phyloP scores from a whole-genome alignment of 2,888 invertebrate species.

The Matsumyia berberina region DNA sequence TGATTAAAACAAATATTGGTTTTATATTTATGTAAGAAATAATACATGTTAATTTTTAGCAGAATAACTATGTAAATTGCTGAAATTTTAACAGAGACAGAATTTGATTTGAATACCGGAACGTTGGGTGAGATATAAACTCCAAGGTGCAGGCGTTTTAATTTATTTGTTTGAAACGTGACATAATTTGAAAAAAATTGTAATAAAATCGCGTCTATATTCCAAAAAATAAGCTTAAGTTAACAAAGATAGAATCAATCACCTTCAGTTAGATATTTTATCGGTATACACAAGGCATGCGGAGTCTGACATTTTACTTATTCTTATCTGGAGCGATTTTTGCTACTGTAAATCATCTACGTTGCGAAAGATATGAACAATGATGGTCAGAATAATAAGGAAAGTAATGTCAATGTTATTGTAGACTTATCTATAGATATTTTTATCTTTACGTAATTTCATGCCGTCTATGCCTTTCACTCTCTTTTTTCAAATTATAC shows the following conservation, averaged over 20 bases:
- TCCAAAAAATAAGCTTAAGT: neutral
- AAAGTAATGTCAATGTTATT: no score
- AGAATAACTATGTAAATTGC: constrained; percentile 28
- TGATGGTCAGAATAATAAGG: no score
- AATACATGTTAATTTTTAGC: constrained; percentile 46
- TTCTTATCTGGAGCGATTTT: neutral
- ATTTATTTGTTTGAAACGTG: constrained; percentile 13
- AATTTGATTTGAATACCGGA: constrained; percentile 27
- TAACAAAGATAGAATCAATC: constrained; percentile 12
- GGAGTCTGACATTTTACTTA: neutral
- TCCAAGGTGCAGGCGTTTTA: neutral
- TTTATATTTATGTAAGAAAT: constrained; percentile 23
- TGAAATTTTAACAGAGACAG: constrained; percentile 1
- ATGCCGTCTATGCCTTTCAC: no score
- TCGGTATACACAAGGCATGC: neutral
- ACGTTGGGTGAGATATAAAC: neutral
- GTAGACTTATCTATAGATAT: no score
- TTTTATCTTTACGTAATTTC: no score
- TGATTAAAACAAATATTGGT: constrained; percentile 53
- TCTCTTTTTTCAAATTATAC: no score
- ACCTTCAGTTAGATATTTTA: constrained; percentile 14
- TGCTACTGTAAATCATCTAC: neutral
- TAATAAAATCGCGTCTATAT: neutral
- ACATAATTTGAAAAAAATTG: neutral
- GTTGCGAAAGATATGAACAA: no score